phyloP scores from a whole-genome alignment of 2,113 vertebrate species.

The Chrysochloris asiatica region DNA sequence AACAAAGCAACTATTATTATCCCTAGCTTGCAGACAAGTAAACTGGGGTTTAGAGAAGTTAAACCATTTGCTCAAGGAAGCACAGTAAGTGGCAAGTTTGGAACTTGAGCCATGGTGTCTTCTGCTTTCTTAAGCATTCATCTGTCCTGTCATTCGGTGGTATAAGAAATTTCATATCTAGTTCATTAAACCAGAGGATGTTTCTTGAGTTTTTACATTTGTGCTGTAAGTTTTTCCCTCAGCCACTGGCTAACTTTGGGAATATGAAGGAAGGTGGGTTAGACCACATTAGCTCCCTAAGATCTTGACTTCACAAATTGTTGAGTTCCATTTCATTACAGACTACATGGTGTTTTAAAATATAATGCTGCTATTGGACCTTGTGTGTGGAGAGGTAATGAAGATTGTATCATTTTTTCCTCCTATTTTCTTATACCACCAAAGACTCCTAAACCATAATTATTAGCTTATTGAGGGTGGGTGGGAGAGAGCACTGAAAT shows the following conservation, averaged over 20 bases:
- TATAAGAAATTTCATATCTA: background rate
- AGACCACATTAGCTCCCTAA: background rate
- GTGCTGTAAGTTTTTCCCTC: background rate
- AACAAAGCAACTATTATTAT: background rate
- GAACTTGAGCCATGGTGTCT: background rate
- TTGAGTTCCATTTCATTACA: background rate
- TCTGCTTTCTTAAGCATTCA: background rate
- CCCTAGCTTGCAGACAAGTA: constrained; percentile 31
- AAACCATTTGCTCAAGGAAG: constrained; percentile 35
- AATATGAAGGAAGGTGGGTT: background rate
- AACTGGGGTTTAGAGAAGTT: constrained; percentile 6
- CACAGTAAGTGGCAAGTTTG: background rate
- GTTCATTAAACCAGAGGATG: background rate
- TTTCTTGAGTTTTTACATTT: constrained; percentile 27
- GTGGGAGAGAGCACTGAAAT: background rate
- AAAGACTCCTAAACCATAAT: background rate
- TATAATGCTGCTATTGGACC: background rate
- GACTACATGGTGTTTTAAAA: background rate
- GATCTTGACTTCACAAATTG: background rate
- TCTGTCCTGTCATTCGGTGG: background rate
- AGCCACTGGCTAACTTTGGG: background rate
- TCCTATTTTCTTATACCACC: constrained; percentile 13
- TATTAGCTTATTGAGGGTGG: background rate
- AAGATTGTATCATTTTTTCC: constrained; percentile 25
- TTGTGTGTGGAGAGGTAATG: background rate